Conservation (phyloP, 2,797 vertebrate species). For the Bovichtus variegatus region DNA sequence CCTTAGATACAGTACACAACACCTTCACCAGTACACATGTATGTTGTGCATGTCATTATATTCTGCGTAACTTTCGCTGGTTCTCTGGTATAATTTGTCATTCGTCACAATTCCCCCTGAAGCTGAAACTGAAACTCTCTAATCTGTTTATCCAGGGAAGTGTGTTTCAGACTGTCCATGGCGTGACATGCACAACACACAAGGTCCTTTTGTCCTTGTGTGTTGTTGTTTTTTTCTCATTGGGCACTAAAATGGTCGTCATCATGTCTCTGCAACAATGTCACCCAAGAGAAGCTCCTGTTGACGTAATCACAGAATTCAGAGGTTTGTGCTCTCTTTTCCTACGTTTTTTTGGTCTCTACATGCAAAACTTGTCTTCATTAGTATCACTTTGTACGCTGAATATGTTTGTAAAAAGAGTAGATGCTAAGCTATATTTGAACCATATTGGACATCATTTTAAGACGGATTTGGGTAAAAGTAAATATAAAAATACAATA, state of each 20-base stretch:
- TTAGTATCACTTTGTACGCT: background rate
- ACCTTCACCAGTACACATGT: background rate
- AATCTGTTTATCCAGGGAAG: slow-evolving; percentile 28
- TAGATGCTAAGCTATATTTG: background rate
- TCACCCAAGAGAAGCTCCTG: slow-evolving; percentile 25
- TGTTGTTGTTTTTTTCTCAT: slow-evolving; percentile 40
- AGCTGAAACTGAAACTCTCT: slow-evolving; percentile 24
- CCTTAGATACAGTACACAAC: background rate
- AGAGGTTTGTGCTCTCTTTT: background rate
- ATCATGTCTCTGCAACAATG: slow-evolving; percentile 41
- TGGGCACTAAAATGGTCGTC: slow-evolving; percentile 6
- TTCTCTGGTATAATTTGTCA: background rate
- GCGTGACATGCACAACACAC: slow-evolving; percentile 13
- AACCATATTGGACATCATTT: background rate
- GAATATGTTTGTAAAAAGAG: background rate
- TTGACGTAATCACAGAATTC: slow-evolving; percentile 22
- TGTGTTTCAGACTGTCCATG: slow-evolving; percentile 15
- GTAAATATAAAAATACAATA: background rate
- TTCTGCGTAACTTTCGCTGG: background rate
- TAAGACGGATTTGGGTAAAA: background rate
- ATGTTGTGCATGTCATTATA: background rate
- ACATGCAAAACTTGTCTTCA: background rate
- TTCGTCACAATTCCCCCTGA: background rate
- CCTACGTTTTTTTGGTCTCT: background rate
- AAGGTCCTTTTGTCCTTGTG: slow-evolving; percentile 61